These are phyloP conservation scores for Dynastes grantii DNA, from an alignment of 2,888 invertebrate genomes.

Conservation along the genomic window DNA sequence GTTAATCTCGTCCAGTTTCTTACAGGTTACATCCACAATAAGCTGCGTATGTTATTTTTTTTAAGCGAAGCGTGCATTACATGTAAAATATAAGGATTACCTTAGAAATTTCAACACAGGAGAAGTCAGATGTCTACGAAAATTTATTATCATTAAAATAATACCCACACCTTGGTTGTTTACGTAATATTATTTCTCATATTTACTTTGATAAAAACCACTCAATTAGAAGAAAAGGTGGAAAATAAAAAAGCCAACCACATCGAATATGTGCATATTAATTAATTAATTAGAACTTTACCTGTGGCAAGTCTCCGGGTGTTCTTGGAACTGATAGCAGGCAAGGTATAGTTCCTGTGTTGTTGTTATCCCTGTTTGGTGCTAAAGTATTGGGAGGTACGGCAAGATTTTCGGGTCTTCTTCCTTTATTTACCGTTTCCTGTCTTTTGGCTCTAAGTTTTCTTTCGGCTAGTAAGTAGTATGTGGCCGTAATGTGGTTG, in stretches of 20 bases:
- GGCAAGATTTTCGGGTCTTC: slow-evolving; percentile 68
- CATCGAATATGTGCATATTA: slow-evolving; percentile 5
- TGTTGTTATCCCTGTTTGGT: slow-evolving; percentile 63
- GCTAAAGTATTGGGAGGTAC: slow-evolving; percentile 64
- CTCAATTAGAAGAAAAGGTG: not conserved
- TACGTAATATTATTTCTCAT: not conserved
- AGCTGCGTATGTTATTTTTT: slow-evolving; percentile 6
- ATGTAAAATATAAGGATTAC: slow-evolving; percentile 7
- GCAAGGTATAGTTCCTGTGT: slow-evolving; percentile 63
- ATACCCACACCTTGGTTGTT: not conserved
- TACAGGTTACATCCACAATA: slow-evolving; percentile 7
- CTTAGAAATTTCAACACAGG: not conserved
- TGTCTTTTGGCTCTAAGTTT: slow-evolving; percentile 87
- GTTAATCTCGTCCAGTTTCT: slow-evolving; percentile 19
- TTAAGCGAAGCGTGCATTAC: slow-evolving; percentile 23
- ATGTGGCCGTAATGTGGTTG: slow-evolving; percentile 98
- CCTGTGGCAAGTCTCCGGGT: slow-evolving; percentile 80
- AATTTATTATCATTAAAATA: slow-evolving; percentile 5
- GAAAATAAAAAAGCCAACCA: not conserved
- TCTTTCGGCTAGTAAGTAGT: slow-evolving; percentile 95
- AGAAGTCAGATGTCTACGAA: not conserved
- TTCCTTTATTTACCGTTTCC: slow-evolving; percentile 71
- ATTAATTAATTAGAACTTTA: slow-evolving; percentile 61
- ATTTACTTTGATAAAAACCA: not conserved
- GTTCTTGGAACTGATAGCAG: slow-evolving; percentile 78